Evolutionary conservation across 2,797 vertebrate species (phyloP).

Genomic region (Thaleichthys pacificus): DNA sequence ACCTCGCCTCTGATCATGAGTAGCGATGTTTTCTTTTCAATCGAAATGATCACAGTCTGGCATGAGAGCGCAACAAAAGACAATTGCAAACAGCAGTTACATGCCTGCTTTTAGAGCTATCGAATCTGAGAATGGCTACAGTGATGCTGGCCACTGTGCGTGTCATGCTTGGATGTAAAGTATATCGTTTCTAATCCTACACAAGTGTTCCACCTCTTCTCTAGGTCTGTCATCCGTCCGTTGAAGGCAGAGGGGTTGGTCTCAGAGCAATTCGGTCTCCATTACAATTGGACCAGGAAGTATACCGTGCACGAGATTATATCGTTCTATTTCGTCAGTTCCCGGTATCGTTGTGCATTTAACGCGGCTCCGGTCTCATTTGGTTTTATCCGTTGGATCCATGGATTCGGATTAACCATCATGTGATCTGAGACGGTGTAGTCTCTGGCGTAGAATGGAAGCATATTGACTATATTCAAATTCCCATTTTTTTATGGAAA

Average conservation of each 20-base stretch:
- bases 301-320: constrained; percentile 42
- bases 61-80: constrained; percentile 44
- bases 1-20: constrained; percentile 52
- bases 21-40: constrained; percentile 63
- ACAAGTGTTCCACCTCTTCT: background rate
- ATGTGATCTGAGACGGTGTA: background rate
- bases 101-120: constrained; percentile 13
- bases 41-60: constrained; percentile 30
- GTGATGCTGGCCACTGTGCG: constrained; percentile 18
- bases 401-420: background rate
- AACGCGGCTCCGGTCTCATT: too few relatives aligned
- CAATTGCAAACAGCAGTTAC: constrained; percentile 38
- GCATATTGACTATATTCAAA: too few relatives aligned
- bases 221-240: constrained; percentile 43
- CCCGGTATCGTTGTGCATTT: constrained; percentile 49
- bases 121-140: constrained; percentile 36
- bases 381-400: background rate
- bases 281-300: constrained; percentile 68
- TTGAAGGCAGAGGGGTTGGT: background rate
- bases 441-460: too few relatives aligned
- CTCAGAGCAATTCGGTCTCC: background rate
- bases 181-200: background rate
- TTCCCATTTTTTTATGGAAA: too few relatives aligned
- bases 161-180: constrained; percentile 46
- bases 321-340: constrained; percentile 44